A percentile compares a stretch with the other conserved stretches of the same genome.
These are phyloP conservation scores for Phortica magna DNA, from an alignment of 2,888 invertebrate genomes.

Conservation along the genomic window DNA sequence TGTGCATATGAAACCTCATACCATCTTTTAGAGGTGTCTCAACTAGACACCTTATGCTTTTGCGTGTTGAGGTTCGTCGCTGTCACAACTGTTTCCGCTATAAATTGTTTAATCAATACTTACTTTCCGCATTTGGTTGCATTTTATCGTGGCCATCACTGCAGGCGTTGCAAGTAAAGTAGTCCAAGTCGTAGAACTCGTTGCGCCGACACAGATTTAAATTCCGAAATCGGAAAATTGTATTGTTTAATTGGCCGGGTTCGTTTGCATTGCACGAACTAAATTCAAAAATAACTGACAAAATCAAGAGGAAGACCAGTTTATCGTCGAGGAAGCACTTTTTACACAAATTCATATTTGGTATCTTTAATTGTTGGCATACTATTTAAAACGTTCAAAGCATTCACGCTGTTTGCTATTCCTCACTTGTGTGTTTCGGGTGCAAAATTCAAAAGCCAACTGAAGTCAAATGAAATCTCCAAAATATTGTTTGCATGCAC, in stretches of 20 bases:
- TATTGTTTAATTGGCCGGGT: conserved; percentile 44
- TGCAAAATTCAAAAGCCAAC: conserved; percentile 54
- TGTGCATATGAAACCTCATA: too few relatives aligned
- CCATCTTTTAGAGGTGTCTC: too few relatives aligned
- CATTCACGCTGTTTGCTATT: conserved; percentile 30
- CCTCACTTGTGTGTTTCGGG: neutral
- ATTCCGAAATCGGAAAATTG: conserved; percentile 60
- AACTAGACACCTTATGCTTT: too few relatives aligned
- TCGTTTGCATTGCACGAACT: conserved; percentile 45
- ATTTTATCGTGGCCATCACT: conserved; percentile 62
- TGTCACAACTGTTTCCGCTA: neutral
- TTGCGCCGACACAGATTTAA: conserved; percentile 75
- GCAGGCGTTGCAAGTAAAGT: conserved; percentile 79
- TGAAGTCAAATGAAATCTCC: conserved; percentile 40
- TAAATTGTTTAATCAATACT: conserved; percentile 67
- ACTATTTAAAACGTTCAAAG: neutral
- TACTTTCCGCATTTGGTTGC: conserved; percentile 64
- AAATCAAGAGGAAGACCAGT: conserved; percentile 50
- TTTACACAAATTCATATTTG: conserved; percentile 41
- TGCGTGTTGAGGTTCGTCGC: neutral
- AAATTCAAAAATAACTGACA: conserved; percentile 42
- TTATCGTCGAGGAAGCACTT: conserved; percentile 48
- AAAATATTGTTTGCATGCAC: conserved; percentile 15
- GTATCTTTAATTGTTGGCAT: neutral
- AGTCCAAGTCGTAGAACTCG: conserved; percentile 79